Evolutionary conservation across 2,888 invertebrate species (phyloP), one percentile per base, ranked within the genome.

Genomic region (Trichogramma evanescens): DNA sequence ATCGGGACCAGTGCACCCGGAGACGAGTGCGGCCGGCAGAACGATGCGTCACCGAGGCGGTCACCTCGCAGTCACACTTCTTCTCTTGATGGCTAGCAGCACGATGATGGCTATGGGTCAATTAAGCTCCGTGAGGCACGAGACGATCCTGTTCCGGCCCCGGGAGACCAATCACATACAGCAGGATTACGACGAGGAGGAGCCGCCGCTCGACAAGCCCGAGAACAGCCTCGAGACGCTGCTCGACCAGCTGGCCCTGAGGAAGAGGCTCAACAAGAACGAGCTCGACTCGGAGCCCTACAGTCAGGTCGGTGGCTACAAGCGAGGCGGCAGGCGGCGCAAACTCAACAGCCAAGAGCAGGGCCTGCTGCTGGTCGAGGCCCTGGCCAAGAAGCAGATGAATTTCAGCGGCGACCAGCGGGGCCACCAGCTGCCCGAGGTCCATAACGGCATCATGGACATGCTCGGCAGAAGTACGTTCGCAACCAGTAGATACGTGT

Each of bases 391-490:
- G 56, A 83, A 88, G 66, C 83, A 84, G 64, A 82, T 83, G 65
- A 78, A 78, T 62, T 67, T 71, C 52, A 77, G 74, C 7, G 64
- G 10, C 7, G 81, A 84, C 7, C 79, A 83, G 62, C 80, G 83
- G 10, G 78, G 79, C 40, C 75, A 80, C 26, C 83, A 84, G 59
- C 81, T 82, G 63, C 45, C 59, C 10, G 3, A 39, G 13, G 40
- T 41, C 7, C 82, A 83, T 66, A 82, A 86, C 69, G 87, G 89
- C 54, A 86, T 92, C 65, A 89, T 91, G 84, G 90, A 91, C 76
- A 86, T 91, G 82, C 80, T 92, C 71, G 89, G 91, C 64, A 86
- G 90, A 85, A 91, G 91, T 91, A 84, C 62, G 56, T 53, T 26
- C 26, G 26, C 26, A 26, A 26, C 26, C 26, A 26, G 26, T 26